Percentiles rank a stretch among this genome's conserved stretches.
Evolutionary conservation across 2,113 vertebrate species (phyloP).

Genomic region (Scophthalmus maximus): DNA sequence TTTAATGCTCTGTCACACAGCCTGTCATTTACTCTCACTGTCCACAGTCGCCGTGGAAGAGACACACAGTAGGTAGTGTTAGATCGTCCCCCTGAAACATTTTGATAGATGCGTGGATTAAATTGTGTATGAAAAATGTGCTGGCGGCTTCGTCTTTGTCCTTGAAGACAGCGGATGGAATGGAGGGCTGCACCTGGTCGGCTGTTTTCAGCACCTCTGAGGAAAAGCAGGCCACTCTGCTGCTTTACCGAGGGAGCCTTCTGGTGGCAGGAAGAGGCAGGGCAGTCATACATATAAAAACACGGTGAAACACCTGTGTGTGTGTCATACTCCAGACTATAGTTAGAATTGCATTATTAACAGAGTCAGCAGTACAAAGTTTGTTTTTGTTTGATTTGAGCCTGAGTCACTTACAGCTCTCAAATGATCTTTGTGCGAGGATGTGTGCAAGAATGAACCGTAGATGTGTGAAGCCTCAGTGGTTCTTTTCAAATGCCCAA

Average conservation of each 20-base stretch:
- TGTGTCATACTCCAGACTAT: no score
- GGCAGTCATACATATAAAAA: conserved; percentile 35
- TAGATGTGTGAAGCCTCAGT: conserved; percentile 34
- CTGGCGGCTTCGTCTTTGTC: conserved; percentile 71
- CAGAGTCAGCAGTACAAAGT: background rate
- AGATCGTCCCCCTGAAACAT: conserved; percentile 29
- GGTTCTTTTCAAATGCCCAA: conserved; percentile 42
- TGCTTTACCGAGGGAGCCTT: conserved; percentile 79
- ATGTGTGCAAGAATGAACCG: conserved; percentile 2
- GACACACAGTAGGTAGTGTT: conserved; percentile 25
- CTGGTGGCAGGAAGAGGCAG: conserved; percentile 78
- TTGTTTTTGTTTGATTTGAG: background rate
- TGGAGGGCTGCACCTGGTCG: conserved; percentile 74
- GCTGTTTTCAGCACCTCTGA: conserved; percentile 61
- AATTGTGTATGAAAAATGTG: conserved; percentile 34
- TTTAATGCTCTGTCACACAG: conserved; percentile 56
- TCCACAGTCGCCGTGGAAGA: conserved; percentile 51
- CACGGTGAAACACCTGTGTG: background rate
- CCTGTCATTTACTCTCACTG: conserved; percentile 62
- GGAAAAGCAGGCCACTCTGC: conserved; percentile 51
- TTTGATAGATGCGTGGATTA: conserved; percentile 46
- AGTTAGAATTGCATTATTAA: no score
- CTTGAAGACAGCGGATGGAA: conserved; percentile 72
- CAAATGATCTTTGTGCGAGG: no score
- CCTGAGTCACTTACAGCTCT: background rate